A percentile compares a stretch with the other conserved stretches of the same genome.
phyloP scores from a whole-genome alignment of 2,888 invertebrate species.

The Chloroclysta siterata region DNA sequence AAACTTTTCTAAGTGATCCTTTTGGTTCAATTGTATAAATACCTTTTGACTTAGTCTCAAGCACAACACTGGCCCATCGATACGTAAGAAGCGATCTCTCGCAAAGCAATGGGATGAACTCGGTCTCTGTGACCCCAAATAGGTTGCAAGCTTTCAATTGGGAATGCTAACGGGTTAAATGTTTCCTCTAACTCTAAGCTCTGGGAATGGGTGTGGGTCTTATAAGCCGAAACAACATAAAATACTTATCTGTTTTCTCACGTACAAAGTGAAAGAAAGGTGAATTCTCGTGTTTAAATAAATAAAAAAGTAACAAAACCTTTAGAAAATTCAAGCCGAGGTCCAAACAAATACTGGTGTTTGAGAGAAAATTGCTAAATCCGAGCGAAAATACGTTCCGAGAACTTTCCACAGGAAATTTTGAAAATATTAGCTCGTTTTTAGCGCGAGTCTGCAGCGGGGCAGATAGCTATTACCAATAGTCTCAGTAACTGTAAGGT shows the following conservation, averaged over 20 bases:
- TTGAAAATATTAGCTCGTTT: neutral
- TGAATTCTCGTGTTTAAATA: neutral
- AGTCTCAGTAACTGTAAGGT: neutral
- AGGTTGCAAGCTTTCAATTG: neutral
- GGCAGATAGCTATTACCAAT: constrained; percentile 2
- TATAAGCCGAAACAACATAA: no score
- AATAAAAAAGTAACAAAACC: no score
- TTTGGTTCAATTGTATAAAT: no score
- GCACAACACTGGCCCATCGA: neutral
- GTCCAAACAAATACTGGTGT: no score
- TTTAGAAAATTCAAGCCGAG: no score
- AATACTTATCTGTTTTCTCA: no score
- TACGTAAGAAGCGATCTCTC: neutral
- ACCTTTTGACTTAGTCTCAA: neutral
- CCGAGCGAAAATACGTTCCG: neutral
- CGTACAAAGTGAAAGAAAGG: no score
- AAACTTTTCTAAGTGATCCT: no score
- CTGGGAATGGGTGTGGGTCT: neutral
- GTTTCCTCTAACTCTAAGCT: neutral
- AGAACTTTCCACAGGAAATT: neutral
- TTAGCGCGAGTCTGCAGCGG: neutral
- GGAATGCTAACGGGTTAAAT: constrained; percentile 2
- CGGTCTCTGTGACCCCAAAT: neutral
- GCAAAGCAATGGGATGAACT: neutral
- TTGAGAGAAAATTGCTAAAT: neutral